A percentile compares a stretch with the other conserved stretches of the same genome.
phyloP scores from a whole-genome alignment of 2,113 vertebrate genomes.

The Agelaius phoeniceus region DNA sequence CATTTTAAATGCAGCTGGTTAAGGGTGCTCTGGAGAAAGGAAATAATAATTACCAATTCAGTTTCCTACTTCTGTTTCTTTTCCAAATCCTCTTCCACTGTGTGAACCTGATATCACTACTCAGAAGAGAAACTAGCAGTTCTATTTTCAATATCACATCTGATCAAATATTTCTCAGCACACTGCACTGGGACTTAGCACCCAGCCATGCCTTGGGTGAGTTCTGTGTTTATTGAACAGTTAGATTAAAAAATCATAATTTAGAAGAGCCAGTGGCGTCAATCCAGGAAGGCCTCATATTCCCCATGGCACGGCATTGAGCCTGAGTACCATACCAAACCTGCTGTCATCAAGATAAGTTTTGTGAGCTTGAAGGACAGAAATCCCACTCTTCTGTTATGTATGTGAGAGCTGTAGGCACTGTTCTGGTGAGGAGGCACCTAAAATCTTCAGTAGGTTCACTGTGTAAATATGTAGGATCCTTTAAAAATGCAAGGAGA shows the following conservation, averaged over 20 bases:
- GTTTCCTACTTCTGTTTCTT: neutral
- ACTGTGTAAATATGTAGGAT: neutral
- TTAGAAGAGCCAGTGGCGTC: neutral
- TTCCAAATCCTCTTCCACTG: neutral
- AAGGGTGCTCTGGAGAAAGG: neutral
- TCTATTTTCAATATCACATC: neutral
- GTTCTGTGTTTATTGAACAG: neutral
- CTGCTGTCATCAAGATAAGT: neutral
- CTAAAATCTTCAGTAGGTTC: neutral
- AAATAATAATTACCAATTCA: neutral
- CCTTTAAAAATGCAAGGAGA: neutral
- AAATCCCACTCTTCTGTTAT: neutral
- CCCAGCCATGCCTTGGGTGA: neutral
- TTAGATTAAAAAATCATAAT: neutral
- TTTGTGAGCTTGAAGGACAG: neutral
- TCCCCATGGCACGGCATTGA: fast-evolving
- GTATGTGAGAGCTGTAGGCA: neutral
- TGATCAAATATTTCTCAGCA: neutral
- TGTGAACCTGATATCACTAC: neutral
- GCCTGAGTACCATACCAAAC: neutral
- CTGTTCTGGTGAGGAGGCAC: neutral
- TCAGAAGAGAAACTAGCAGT: neutral
- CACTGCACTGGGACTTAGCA: neutral
- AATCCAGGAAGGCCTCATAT: neutral
- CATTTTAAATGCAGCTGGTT: neutral